These are phyloP conservation scores for Pao palembangensis DNA, from an alignment of 2,113 vertebrate genomes.

Conservation along the genomic window DNA sequence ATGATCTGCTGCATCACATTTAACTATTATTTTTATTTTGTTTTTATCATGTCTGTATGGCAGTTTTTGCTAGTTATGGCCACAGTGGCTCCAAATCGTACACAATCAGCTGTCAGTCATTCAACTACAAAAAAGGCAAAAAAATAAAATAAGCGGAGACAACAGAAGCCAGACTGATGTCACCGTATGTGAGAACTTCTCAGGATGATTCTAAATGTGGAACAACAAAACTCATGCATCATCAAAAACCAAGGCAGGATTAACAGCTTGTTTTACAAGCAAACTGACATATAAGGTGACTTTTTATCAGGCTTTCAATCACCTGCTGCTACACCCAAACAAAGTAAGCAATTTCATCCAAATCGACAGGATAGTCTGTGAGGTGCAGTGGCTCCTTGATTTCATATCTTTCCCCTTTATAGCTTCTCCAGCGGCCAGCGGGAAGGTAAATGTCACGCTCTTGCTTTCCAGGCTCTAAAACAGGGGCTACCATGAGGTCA, in stretches of 20 bases:
- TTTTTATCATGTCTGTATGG: too few species aligned
- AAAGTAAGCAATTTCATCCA: constrained; percentile 95
- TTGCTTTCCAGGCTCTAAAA: constrained; percentile 92
- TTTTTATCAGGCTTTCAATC: constrained; percentile 10
- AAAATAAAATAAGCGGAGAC: too few species aligned
- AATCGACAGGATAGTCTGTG: constrained; percentile 87
- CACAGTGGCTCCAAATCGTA: too few species aligned
- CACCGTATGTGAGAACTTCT: too few species aligned
- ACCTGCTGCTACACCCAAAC: constrained; percentile 71
- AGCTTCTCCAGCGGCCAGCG: constrained; percentile 89
- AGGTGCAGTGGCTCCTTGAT: constrained; percentile 86
- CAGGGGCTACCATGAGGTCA: constrained; percentile 92
- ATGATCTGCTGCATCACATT: too few species aligned
- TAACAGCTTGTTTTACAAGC: constrained; percentile 6
- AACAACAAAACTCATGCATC: not conserved
- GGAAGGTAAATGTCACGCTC: constrained; percentile 94
- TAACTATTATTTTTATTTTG: too few species aligned
- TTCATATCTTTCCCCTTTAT: constrained; percentile 92
- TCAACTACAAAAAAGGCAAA: too few species aligned
- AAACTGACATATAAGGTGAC: constrained; percentile 2
- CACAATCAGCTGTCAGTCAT: too few species aligned
- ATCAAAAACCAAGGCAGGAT: not conserved
- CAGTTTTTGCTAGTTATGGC: too few species aligned
- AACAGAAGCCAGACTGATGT: too few species aligned
- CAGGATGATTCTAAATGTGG: too few species aligned